Evolutionary conservation across 2,113 vertebrate genomes (phyloP).

Genomic region (Paralichthys olivaceus): DNA sequence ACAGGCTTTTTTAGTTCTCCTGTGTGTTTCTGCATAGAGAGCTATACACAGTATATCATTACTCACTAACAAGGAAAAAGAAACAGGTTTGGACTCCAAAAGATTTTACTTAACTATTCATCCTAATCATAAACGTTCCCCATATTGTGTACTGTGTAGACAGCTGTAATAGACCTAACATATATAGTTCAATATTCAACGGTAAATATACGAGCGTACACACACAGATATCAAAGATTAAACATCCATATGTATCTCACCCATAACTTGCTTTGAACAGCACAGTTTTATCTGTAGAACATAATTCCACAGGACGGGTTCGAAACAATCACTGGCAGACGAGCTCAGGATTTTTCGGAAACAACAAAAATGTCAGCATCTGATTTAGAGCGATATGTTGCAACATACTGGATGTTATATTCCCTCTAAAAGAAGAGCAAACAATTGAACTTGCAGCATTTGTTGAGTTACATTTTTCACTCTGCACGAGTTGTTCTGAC

Average conservation of each 20-base stretch:
- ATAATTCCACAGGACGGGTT: neutral
- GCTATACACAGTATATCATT: neutral
- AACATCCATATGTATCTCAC: neutral
- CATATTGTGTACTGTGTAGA: neutral
- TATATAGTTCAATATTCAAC: neutral
- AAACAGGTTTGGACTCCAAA: constrained; percentile 12
- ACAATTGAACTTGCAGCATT: no score
- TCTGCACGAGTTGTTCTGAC: no score
- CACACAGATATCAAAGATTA: neutral
- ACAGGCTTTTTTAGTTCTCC: neutral
- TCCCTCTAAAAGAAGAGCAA: no score
- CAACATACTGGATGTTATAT: no score
- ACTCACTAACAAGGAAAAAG: constrained; percentile 9
- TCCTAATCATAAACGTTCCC: neutral
- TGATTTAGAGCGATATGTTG: no score
- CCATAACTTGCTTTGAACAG: neutral
- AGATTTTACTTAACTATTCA: neutral
- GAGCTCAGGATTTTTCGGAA: neutral
- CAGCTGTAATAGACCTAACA: neutral
- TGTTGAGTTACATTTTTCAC: no score
- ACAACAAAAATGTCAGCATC: neutral
- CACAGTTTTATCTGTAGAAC: no score
- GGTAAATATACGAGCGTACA: neutral
- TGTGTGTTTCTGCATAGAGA: constrained; percentile 1
- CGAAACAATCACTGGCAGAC: neutral